A percentile compares a stretch with the other conserved stretches of the same genome.
Conservation (phyloP, 2,888 invertebrate genomes). For the Sturmia bella region DNA sequence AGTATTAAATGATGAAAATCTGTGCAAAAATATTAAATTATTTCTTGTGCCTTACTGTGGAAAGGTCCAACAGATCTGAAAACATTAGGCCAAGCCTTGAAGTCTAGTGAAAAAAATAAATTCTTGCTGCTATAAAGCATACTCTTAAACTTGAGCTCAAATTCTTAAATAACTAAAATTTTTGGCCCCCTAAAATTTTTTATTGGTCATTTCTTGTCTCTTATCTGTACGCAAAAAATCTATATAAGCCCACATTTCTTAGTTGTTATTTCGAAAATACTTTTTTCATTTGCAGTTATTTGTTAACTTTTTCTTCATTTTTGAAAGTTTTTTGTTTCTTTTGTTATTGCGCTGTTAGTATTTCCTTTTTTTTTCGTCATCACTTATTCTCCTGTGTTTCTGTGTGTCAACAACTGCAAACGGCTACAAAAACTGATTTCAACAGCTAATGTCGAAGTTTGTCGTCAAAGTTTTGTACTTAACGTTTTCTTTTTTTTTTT, state of each 20-base stretch:
- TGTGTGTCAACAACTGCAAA: constrained; percentile 51
- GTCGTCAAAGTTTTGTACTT: constrained; percentile 46
- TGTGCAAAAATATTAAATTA: too few species aligned
- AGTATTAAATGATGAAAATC: too few species aligned
- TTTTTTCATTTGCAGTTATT: constrained; percentile 38
- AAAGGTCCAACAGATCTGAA: too few species aligned
- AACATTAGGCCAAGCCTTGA: too few species aligned
- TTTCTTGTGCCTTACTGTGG: too few species aligned
- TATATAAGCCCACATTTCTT: constrained; percentile 24
- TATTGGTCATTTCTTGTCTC: background rate
- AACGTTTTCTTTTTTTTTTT: background rate
- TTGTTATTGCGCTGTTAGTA: constrained; percentile 35
- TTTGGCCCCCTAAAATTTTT: background rate
- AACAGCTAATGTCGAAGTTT: constrained; percentile 59
- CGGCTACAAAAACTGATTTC: constrained; percentile 49
- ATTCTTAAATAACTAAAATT: too few species aligned
- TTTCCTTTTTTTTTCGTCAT: constrained; percentile 1
- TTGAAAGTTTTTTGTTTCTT: constrained; percentile 22
- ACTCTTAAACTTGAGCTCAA: background rate
- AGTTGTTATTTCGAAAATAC: constrained; percentile 2
- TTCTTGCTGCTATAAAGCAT: too few species aligned
- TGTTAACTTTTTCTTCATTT: constrained; percentile 43
- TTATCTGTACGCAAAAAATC: constrained; percentile 33
- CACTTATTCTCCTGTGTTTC: constrained; percentile 34
- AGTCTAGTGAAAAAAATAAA: too few species aligned